Conservation (phyloP, 1,140 invertebrate genomes). For the Diachasma alloeum region DNA sequence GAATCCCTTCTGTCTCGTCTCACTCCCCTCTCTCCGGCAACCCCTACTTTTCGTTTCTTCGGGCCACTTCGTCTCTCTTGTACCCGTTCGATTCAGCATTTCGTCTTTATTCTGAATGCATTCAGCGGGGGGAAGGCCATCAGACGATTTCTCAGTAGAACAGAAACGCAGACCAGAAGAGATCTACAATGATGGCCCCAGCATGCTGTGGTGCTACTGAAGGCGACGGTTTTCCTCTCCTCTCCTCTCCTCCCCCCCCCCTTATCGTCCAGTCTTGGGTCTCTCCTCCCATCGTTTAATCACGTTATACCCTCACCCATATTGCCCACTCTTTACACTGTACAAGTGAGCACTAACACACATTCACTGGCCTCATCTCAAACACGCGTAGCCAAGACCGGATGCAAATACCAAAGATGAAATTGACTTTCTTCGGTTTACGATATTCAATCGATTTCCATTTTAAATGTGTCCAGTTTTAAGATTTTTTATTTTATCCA, state of each 20-base stretch:
- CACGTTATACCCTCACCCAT: not conserved
- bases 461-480: not conserved
- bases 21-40: not conserved
- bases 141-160: conserved; percentile 7
- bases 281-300: not conserved
- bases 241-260: not conserved
- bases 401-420: conserved; percentile 31
- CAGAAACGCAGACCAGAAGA: not conserved
- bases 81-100: not conserved
- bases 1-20: not conserved
- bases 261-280: not conserved
- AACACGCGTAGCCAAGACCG: conserved; percentile 6
- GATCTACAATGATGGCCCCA: not conserved
- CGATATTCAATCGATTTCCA: not conserved
- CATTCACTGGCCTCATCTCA: conserved; percentile 8
- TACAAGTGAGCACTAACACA: not conserved
- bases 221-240: not conserved
- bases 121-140: not conserved
- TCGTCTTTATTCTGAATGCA: not conserved
- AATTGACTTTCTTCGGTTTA: conserved; percentile 23
- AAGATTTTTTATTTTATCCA: not conserved
- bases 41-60: not conserved
- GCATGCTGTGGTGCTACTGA: not conserved
- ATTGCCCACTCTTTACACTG: not conserved
- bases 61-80: not conserved